Base-by-base conservation (phyloP, 2,797 vertebrate species). In the Cryptoprocta ferox region DNA sequence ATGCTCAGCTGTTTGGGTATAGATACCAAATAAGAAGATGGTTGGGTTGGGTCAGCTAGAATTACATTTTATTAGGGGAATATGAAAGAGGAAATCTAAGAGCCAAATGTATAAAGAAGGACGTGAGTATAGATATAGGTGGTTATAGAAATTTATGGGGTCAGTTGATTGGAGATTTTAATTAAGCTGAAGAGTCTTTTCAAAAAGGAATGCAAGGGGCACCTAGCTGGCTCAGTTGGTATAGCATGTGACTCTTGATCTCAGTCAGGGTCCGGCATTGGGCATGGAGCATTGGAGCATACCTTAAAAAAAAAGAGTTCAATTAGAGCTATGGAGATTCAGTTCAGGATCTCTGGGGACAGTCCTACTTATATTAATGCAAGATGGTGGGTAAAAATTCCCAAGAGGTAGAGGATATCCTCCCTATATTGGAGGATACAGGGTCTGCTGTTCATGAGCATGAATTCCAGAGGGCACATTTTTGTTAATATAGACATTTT, bases 101-200 rank as follows among this genome's bases (percentile, higher is more conserved):
- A 79, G 66, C 50, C 35, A 66, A 82, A 19, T 8, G 30, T 68
- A 8, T 66, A 65, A 80, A 73, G 53, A 92, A n/a, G 35, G 28
- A 78, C 73, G 75, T 83, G 18, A 85, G 45, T 89, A 6, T 87
- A 65, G 26, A 26, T 71, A 3, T 32, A 80, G 68, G 26, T 65
- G 26, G 11, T 18, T 82, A 18, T 81, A 96, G 53, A 65, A 61
- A 65, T 30, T 90, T 90, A 39, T 82, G 45, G 56, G 19, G 15
- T 92, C 28, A 48, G n/a, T 63, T 26, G 56, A 32, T 78, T 76
- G 65, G 48, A 78, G n/a, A 18, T 90, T 97, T 94, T 87, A 84
- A 83, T n/a, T 87, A 86, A 92, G 39, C 50, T 21, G 45, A 93
- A 92, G 26, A 93, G 85, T 94, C n/a, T 39, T 91, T 80, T 93